Evolutionary conservation across 2,797 vertebrate species (phyloP), one percentile per base, ranked within the genome.

Genomic region (Trichosurus vulpecula): DNA sequence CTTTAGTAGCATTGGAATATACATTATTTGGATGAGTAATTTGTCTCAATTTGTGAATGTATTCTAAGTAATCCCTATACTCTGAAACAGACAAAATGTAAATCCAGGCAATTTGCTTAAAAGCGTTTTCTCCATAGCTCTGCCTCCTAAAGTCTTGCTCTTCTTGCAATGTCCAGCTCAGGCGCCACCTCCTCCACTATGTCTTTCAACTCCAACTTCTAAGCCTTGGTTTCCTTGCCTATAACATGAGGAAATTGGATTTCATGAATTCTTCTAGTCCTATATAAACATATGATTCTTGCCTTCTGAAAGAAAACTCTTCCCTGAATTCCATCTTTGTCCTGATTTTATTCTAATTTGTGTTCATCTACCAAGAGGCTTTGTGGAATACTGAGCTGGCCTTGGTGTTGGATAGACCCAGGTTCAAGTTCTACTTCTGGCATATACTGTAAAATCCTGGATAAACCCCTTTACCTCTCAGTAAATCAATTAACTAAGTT

Each of bases 1-100:
- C 51, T 95, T 93, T 93, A 47, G 14, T 90, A 93, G 92, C 94
- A 95, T 30, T 94, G n/a, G 90, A 96, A 97, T 94, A 53, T 91
- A 6, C 93, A 91, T 96, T 95, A 95, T 93, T 97, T 96, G 94
- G 2, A 55, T 54, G 96, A 95, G 89, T 61, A 97, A 94, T 92
- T 95, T 96, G 58, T 93, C 52, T 92, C 8, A 92, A 66, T 55
- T 6, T 95, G 91, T 95, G 96, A 95, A 95, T 92, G 95, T 51
- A 94, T 27, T 1, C 58, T 92, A 93, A 93, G 30, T 6, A 93
- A 29, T 94, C 95, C 95, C 52, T 91, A 92, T 29, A 74, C 0
- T 61, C 41, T 93, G 5, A 97, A 96, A 94, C 95, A 61, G 30
- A 74, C 55, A 95, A 91, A 29, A 96, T 93, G 92, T 92, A 91